Percentiles rank a stretch among this genome's conserved stretches.
phyloP scores from a whole-genome alignment of 2,113 vertebrate genomes.

The Cacatua alba region DNA sequence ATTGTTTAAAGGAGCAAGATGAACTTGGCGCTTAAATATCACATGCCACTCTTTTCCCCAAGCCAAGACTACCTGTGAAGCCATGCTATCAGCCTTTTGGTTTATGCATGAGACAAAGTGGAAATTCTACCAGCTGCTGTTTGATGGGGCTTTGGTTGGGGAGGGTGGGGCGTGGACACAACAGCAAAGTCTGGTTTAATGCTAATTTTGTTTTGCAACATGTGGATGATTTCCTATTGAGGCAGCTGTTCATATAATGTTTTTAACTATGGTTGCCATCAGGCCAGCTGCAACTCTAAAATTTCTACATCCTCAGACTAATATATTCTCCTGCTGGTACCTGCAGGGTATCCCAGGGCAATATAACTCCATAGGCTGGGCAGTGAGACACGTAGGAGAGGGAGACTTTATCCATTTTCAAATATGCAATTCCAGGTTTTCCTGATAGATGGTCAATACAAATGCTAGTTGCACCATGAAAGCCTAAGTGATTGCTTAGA shows the following conservation, averaged over 20 bases:
- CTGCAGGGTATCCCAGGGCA: background rate
- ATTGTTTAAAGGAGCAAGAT: background rate
- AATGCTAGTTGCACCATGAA: background rate
- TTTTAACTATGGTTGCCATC: background rate
- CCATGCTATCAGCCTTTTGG: background rate
- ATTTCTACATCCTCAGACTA: background rate
- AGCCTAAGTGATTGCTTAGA: background rate
- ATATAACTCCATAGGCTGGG: background rate
- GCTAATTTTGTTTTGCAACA: background rate
- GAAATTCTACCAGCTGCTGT: background rate
- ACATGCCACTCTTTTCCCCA: background rate
- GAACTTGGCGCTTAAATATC: background rate
- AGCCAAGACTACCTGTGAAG: background rate
- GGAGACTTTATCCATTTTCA: background rate
- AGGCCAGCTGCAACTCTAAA: background rate
- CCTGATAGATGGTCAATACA: background rate
- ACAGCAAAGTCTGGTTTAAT: background rate
- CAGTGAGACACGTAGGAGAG: background rate
- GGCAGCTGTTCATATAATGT: background rate
- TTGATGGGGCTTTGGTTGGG: background rate
- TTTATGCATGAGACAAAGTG: background rate
- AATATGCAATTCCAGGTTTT: background rate
- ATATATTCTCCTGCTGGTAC: background rate
- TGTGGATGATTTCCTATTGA: background rate
- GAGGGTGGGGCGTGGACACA: background rate